Conservation (phyloP, 2,888 invertebrate genomes). For the Caenorhabditis macrosperma region DNA sequence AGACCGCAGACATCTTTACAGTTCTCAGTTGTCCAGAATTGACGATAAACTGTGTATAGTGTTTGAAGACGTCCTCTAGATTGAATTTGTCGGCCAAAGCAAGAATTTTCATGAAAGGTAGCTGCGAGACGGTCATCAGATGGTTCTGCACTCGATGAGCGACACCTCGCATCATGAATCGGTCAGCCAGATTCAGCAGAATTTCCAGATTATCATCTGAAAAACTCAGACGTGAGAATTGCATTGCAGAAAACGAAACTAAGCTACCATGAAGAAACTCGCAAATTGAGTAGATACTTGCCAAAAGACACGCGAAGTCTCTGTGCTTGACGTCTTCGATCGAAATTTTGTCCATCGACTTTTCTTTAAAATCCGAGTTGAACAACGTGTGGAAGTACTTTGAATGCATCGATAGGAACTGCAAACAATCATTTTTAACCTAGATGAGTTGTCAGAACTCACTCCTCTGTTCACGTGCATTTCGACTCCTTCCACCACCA, state of each 20-base stretch:
- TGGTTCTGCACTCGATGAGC: not conserved
- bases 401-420: constrained; percentile 15
- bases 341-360: constrained; percentile 11
- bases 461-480: constrained; percentile 11
- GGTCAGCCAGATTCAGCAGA: constrained; percentile 11
- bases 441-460: not conserved
- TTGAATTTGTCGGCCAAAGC: not conserved
- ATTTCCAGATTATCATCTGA: not conserved
- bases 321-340: constrained; percentile 15
- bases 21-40: not conserved
- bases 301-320: constrained; percentile 8
- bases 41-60: too few relatives aligned
- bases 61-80: not conserved
- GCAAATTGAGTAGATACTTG: not conserved
- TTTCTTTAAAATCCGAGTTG: constrained; percentile 27
- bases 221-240: not conserved
- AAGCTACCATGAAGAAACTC: too few relatives aligned
- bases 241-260: not conserved
- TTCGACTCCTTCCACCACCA: constrained; percentile 6
- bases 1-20: too few relatives aligned
- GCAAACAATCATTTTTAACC: not conserved
- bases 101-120: not conserved
- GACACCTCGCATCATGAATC: not conserved
- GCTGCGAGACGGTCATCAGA: not conserved
- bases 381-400: constrained; percentile 15